Conservation (phyloP, 2,888 invertebrate genomes). For the Brachyopa scutellaris region DNA sequence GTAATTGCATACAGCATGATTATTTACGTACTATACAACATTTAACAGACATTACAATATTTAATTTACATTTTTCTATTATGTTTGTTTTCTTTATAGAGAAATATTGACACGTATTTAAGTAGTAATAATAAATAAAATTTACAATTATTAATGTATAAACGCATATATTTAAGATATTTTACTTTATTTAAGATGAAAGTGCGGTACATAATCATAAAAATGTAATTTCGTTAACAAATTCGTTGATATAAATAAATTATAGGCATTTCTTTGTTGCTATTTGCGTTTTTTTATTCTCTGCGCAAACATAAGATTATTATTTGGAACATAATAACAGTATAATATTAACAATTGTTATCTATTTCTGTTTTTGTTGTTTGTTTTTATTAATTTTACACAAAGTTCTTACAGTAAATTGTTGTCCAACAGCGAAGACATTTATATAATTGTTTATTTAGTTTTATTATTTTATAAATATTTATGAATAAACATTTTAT, state of each 20-base stretch:
- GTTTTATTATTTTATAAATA: conserved; percentile 17
- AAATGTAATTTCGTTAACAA: conserved; percentile 66
- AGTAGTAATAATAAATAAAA: conserved; percentile 30
- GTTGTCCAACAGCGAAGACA: conserved; percentile 64
- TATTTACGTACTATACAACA: conserved; percentile 66
- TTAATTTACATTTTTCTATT: conserved; percentile 12
- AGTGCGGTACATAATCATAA: conserved; percentile 58
- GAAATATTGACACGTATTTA: conserved; percentile 26
- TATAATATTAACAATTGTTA: conserved; percentile 42
- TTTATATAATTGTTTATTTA: conserved; percentile 20
- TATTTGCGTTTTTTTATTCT: conserved; percentile 9
- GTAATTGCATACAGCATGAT: too few relatives aligned
- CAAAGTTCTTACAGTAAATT: conserved; percentile 58
- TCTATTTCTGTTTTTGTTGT: conserved; percentile 21
- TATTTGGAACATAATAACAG: conserved; percentile 61
- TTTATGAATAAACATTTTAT: conserved; percentile 74
- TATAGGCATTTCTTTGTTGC: conserved; percentile 34
- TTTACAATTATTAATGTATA: conserved; percentile 6
- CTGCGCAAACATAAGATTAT: conserved; percentile 39
- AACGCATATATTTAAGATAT: conserved; percentile 5
- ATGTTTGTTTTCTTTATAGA: conserved; percentile 11
- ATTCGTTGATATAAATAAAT: conserved; percentile 45
- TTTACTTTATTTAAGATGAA: not conserved
- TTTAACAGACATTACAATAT: conserved; percentile 66
- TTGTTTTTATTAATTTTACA: conserved; percentile 41